A percentile compares a stretch with the other conserved stretches of the same genome.
Evolutionary conservation across 1,140 invertebrate species (phyloP).

Genomic region (Nixonia krombeini): DNA sequence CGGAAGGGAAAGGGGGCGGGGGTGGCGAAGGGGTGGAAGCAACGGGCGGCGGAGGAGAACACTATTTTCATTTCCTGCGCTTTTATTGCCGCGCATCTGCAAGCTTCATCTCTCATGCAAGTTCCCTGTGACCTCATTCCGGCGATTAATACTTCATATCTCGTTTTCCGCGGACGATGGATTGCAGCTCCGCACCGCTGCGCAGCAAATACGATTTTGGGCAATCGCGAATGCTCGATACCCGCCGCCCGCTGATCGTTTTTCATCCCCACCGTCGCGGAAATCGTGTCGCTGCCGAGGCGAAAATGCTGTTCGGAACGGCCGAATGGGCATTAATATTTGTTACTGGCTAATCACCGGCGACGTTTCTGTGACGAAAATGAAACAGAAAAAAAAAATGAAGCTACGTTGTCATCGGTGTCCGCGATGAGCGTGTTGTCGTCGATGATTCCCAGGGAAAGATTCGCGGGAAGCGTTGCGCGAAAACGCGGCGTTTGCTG

Average conservation of each 20-base stretch:
- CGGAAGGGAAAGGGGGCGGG: neutral
- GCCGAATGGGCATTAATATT: no score
- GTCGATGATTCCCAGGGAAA: no score
- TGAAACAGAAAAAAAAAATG: no score
- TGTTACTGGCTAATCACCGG: no score
- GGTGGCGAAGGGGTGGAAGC: neutral
- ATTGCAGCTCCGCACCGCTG: neutral
- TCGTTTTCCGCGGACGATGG: slow-evolving; percentile 5
- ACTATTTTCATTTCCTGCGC: slow-evolving; percentile 35
- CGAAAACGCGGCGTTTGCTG: no score
- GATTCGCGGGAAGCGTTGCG: no score
- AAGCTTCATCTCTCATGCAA: slow-evolving; percentile 12
- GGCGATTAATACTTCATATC: slow-evolving; percentile 25
- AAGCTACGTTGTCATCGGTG: no score
- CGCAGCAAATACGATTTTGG: slow-evolving; percentile 21
- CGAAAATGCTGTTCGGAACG: no score
- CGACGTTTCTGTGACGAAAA: no score
- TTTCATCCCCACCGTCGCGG: neutral
- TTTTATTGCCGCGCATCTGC: slow-evolving; percentile 20
- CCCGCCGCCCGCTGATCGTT: neutral
- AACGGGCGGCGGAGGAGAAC: no score
- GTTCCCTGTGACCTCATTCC: slow-evolving; percentile 26
- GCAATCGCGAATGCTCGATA: slow-evolving; percentile 12
- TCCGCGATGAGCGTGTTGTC: no score
- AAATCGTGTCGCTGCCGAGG: no score